Evolutionary conservation across 2,888 invertebrate species (phyloP).

Genomic region (Fabriciana adippe): DNA sequence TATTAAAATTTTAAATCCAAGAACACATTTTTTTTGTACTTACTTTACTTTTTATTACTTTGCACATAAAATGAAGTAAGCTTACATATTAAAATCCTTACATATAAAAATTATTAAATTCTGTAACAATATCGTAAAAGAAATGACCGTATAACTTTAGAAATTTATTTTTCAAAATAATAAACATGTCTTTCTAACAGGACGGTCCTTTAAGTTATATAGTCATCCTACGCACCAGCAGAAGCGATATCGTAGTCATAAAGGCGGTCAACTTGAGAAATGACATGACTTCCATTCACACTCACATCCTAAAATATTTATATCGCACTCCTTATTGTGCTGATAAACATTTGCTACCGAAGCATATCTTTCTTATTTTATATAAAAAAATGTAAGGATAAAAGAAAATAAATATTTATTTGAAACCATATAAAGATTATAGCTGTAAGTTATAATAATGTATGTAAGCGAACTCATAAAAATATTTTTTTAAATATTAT

Average conservation of each 20-base stretch:
- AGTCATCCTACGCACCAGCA: constrained; percentile 54
- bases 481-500: too few relatives aligned
- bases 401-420: constrained; percentile 9
- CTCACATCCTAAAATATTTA: constrained; percentile 72
- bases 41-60: not conserved
- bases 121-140: not conserved
- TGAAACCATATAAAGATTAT: constrained; percentile 1
- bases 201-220: constrained; percentile 40
- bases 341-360: constrained; percentile 39
- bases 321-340: constrained; percentile 40
- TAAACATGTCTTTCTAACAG: constrained; percentile 39
- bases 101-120: constrained; percentile 7
- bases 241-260: constrained; percentile 61
- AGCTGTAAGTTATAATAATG: constrained; percentile 1
- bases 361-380: constrained; percentile 17
- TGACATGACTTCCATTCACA: constrained; percentile 70
- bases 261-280: constrained; percentile 62
- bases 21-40: too few relatives aligned
- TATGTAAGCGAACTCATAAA: not conserved
- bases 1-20: too few relatives aligned
- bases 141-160: constrained; percentile 14
- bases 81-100: not conserved
- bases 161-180: constrained; percentile 26
- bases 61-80: constrained; percentile 2
- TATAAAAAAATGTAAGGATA: not conserved